Conservation (phyloP, 2,113 vertebrate genomes). For the Eidolon helvum region DNA sequence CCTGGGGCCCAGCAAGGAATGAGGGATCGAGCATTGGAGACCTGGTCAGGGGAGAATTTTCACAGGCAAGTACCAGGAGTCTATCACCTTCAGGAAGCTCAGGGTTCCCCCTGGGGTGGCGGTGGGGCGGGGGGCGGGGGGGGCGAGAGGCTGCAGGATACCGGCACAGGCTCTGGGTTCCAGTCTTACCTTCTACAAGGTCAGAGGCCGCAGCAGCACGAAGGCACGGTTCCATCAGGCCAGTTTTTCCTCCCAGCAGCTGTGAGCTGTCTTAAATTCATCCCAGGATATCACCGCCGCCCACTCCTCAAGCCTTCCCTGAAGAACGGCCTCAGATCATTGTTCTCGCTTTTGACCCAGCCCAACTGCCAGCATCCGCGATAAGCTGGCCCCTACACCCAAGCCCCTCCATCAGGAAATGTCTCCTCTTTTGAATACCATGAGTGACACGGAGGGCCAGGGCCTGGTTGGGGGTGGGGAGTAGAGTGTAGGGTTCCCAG, state of each 20-base stretch:
- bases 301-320: background rate
- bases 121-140: too few species aligned
- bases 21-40: background rate
- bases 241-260: background rate
- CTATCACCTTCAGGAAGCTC: background rate
- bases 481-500: background rate
- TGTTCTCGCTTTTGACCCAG: background rate
- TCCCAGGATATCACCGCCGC: background rate
- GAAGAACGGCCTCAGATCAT: background rate
- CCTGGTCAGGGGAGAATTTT: background rate
- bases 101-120: background rate
- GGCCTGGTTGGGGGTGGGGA: too few species aligned
- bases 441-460: background rate
- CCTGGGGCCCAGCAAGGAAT: too few species aligned
- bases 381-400: background rate
- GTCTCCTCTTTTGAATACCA: background rate
- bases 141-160: background rate
- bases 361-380: background rate
- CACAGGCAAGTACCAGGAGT: rapidly evolving
- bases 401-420: background rate
- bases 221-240: too few species aligned
- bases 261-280: background rate
- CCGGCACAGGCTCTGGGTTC: background rate
- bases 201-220: background rate
- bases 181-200: background rate